Evolutionary conservation across 2,797 vertebrate species (phyloP).

Genomic region (Ibycter americanus): DNA sequence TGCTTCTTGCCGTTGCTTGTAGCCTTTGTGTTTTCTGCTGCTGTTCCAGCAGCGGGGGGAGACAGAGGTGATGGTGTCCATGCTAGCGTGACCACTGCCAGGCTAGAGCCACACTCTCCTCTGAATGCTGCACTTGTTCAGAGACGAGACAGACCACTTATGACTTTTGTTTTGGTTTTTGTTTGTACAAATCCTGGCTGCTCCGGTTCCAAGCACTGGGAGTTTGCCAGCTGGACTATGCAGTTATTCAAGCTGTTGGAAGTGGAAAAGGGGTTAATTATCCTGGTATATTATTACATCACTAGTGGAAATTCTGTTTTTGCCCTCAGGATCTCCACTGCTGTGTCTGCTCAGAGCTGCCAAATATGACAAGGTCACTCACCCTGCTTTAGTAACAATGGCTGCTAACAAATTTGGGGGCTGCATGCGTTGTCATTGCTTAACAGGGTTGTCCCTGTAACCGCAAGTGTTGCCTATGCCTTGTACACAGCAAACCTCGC

Average conservation of each 20-base stretch:
- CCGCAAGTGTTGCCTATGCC: slow-evolving; percentile 1
- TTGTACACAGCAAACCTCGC: not conserved
- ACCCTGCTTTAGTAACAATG: slow-evolving; percentile 67
- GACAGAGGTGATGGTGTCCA: not conserved
- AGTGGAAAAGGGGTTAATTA: slow-evolving; percentile 62
- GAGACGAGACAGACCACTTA: slow-evolving; percentile 68
- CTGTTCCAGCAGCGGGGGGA: not conserved
- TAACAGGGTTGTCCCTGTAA: slow-evolving; percentile 29
- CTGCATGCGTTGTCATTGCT: slow-evolving; percentile 57
- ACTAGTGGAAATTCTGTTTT: slow-evolving; percentile 67
- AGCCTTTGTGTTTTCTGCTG: not conserved
- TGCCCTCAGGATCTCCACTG: slow-evolving; percentile 60
- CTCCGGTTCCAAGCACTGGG: not conserved
- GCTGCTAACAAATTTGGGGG: slow-evolving; percentile 57
- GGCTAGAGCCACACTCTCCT: slow-evolving; percentile 34
- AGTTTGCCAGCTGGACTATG: slow-evolving; percentile 36
- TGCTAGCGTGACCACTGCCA: slow-evolving; percentile 65
- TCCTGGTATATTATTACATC: slow-evolving; percentile 65
- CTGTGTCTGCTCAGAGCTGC: slow-evolving; percentile 58
- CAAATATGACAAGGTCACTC: slow-evolving; percentile 69
- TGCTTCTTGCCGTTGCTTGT: not conserved
- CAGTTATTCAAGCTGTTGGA: slow-evolving; percentile 19
- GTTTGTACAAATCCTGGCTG: slow-evolving; percentile 79
- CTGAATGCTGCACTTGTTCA: slow-evolving; percentile 80
- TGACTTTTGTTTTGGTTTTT: slow-evolving; percentile 70